These are phyloP conservation scores for Drosophila macrospina DNA, from an alignment of 2,888 invertebrate species.

Conservation along the genomic window DNA sequence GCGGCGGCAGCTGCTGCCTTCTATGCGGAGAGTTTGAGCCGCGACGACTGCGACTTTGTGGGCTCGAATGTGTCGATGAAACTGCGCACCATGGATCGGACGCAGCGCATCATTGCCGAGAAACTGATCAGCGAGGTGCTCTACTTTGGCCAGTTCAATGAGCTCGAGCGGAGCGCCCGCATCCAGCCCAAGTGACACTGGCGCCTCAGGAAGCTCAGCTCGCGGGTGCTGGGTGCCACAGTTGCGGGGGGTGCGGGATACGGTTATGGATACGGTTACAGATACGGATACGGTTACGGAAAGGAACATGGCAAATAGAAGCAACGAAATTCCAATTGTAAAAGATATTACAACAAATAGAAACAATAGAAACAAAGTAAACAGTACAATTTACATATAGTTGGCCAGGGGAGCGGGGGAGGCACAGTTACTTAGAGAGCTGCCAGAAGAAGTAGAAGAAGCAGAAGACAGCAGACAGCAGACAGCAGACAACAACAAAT, in stretches of 20 bases:
- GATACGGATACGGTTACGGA: constrained; percentile 25
- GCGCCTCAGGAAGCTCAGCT: constrained; percentile 62
- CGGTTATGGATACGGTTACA: constrained; percentile 25
- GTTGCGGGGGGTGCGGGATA: constrained; percentile 13
- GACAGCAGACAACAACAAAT: no score
- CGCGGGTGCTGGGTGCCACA: constrained; percentile 11
- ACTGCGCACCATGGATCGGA: constrained; percentile 83
- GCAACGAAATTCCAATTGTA: constrained; percentile 68
- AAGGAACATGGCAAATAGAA: constrained; percentile 63
- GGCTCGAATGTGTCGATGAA: constrained; percentile 84
- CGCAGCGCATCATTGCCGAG: constrained; percentile 84
- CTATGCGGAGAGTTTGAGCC: constrained; percentile 79
- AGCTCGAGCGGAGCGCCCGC: constrained; percentile 83
- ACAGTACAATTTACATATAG: constrained; percentile 76
- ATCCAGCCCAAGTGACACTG: constrained; percentile 84
- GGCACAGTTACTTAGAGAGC: constrained; percentile 67
- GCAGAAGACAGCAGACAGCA: no score
- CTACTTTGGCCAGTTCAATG: constrained; percentile 84
- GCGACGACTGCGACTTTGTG: constrained; percentile 83
- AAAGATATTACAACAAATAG: constrained; percentile 28
- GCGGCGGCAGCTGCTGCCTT: constrained; percentile 79
- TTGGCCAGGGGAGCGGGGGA: constrained; percentile 41
- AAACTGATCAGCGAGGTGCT: constrained; percentile 84
- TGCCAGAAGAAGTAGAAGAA: neutral
- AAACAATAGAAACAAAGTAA: constrained; percentile 27